Evolutionary conservation across 2,797 vertebrate genomes (phyloP), one percentile per base, ranked within the genome.

Genomic region (Echeneis naucrates): DNA sequence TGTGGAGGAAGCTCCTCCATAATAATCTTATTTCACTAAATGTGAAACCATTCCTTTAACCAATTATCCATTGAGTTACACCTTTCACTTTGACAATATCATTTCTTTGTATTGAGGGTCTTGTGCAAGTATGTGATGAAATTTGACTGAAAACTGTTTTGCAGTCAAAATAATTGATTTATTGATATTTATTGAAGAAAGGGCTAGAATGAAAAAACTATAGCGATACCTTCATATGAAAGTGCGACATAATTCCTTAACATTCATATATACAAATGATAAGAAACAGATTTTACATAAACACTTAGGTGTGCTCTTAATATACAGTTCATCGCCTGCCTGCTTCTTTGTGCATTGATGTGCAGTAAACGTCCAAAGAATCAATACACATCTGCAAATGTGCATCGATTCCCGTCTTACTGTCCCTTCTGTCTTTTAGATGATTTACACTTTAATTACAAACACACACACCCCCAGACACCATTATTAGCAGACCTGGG

Each of bases 401-500:
- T 63, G 8, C 61, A 54, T 64, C 76, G 74, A 86, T 84, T 80
- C 50, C 58, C 77, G 30, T 67, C 58, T 52, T 27, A 50, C 44
- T n/a, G 47, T 60, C 55, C 19, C 16, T n/a, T 24, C 44, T 30
- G 13, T 17, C 80, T 63, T 58, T 67, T 42, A 17, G 42, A 40
- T 80, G 78, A 89, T 88, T 88, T 86, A 82, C n/a, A 51, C 42
- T 68, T 72, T 65, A 87, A 75, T 91, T 80, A 85, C 64, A 72
- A 65, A 80, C 33, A 24, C 24, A 53, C n/a, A 40, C 51, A 52
- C 48, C 26, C 35, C 71, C 57, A 33, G 54, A 26, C 42, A 58
- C 37, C 27, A 65, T n/a, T 16, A 47, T 52, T 26, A 57, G 53
- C 13, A 75, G 63, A 54, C 42, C n/a, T n/a, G 35, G 27, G 12